Base-by-base conservation (phyloP, 37 sponge, comb jelly and placozoan species). In the Geodia barretti region DNA sequence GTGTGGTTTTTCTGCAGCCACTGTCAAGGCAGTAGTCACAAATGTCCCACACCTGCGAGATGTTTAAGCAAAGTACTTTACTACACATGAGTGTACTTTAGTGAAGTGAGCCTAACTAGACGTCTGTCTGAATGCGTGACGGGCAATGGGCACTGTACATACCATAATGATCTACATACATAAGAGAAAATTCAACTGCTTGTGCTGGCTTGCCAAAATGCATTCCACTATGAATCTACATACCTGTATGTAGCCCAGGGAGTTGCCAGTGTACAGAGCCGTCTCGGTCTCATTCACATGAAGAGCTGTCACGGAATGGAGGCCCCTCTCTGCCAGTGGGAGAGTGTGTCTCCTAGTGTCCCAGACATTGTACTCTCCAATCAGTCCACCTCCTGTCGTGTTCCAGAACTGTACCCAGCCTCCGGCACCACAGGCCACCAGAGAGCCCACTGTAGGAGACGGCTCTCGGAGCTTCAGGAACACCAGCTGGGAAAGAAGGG, bases 351-450 rank as follows among this genome's bases (percentile, higher is more conserved):
- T 33, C 54, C 58, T 47, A 24, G 8, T 20, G 60, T 66, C 68
- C 76, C 43, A 74, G 17, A 64, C 26, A 28, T 70, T 88, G 25
- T 65, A 65, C 39, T 64, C 68, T 31, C 73, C 87, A 37, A 63
- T 24, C 26, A 95, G 75, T 37, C 93, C 96, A 3, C 88, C 71
- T 11, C 90, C 88, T 66, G 70, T 33, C 35, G 86, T 72, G 70
- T 84, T 95, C 96, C 96, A 95, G 72, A 95, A 87, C 74, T 79
- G 75, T 5, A 95, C 88, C 88, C 79, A 82, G 9, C 96, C 96
- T 0, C 88, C 93, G 14, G 74, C 75, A 23, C 93, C 93, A 65
- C 81, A 78, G 8, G 96, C 83, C 37, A 92, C 93, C 36, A 95
- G 81, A 39, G 80, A 83, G 23, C 84, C 93, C 3, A 91, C 62